These are phyloP conservation scores for Philantomba maxwellii DNA, from an alignment of 2,113 vertebrate species.

Conservation along the genomic window DNA sequence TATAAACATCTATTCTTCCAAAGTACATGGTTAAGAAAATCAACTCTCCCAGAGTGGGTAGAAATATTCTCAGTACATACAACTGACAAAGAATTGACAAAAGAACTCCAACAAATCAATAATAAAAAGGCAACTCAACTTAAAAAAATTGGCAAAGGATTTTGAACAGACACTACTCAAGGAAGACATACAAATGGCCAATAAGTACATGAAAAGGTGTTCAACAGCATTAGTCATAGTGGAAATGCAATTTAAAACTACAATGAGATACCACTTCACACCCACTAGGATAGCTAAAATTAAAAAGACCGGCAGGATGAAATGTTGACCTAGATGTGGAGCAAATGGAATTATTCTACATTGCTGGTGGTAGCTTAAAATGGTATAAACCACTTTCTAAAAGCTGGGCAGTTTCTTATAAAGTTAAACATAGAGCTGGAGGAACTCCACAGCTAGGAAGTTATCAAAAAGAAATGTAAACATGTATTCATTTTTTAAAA, in stretches of 20 bases:
- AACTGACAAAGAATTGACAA: neutral
- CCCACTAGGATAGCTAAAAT: neutral
- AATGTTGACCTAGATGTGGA: neutral
- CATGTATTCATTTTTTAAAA: neutral
- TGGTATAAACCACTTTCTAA: neutral
- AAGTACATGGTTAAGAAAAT: neutral
- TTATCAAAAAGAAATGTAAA: conserved; percentile 1
- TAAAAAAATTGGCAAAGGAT: conserved; percentile 16
- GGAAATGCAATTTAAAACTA: neutral
- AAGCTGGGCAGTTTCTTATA: neutral
- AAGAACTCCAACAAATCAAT: neutral
- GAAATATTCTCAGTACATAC: neutral
- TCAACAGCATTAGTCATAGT: neutral
- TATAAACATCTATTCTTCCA: neutral
- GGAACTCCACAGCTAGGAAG: neutral
- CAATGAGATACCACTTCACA: neutral
- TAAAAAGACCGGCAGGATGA: conserved; percentile 18
- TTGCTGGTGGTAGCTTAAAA: neutral
- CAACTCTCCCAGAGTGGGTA: neutral
- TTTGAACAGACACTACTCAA: neutral
- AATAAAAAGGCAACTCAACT: neutral
- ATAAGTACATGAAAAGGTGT: neutral
- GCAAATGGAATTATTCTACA: neutral
- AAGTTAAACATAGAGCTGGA: neutral
- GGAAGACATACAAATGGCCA: neutral